Base-by-base conservation (phyloP, 1,140 invertebrate species). In the Aphidius gifuensis region DNA sequence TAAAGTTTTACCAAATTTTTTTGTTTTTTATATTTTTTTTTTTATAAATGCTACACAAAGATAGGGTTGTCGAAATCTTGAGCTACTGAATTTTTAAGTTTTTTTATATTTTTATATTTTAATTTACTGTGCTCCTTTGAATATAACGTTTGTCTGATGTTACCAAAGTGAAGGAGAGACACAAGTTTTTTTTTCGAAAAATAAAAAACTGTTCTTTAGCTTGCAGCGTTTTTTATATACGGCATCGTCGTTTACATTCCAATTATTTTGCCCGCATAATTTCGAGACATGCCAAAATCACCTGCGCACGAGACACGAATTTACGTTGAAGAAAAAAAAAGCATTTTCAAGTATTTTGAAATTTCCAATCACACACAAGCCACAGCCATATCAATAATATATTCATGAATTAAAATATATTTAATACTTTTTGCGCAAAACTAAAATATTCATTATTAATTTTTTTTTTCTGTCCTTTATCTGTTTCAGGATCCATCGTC, bases 401-500 rank as follows among this genome's bases (percentile, higher is more conserved):
- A 32, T 32, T 32, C 23, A 32, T 32, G 4, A 32, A 32, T 32
- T 32, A 32, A 32, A 32, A 32, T 32, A 32, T 32, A 32, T 32
- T 32, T 32, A 32, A 32, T 32, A 32, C 23, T 16, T 16, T 16
- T 16, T 16, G 16, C 16, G 16, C 16, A 16, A 16, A 16, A 16
- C 16, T 16, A 16, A 16, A 16, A 16, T 16, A 16, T 16, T 0
- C 16, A 64, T 68, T 46, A 67, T 69, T 21, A 63, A 58, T 55
- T 44, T 61, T 46, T 32, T 49, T 64, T 66, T 62, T 69, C 43
- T 63, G n/a, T 67, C 58, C 42, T 69, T 68, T 81, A 68, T 16
- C 16, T 82, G 78, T 83, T 82, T 69, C 69, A 83, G 81, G 81
- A 83, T 74, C 81, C 80, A 58, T 79, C 79, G 67, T 82, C 80